Percentiles rank a stretch among this genome's conserved stretches.
These are phyloP conservation scores for Anolis sagrei DNA, from an alignment of 2,113 vertebrate genomes.

Conservation along the genomic window DNA sequence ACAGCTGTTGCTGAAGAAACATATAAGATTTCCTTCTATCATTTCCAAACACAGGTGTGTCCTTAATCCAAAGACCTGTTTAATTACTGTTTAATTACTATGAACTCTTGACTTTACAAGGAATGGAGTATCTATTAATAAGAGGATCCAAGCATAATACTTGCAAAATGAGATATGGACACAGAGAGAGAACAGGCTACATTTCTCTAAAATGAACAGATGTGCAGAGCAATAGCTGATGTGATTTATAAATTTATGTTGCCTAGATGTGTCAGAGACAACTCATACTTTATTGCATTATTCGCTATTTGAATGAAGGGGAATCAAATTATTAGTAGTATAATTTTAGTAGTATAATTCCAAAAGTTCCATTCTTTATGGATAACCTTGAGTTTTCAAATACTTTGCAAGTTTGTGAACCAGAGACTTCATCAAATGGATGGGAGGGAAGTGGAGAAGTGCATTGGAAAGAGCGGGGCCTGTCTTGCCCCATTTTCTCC, in stretches of 20 bases:
- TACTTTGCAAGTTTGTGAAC: background rate
- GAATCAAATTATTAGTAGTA: constrained; percentile 8
- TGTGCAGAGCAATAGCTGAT: background rate
- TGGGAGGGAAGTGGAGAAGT: too few relatives aligned
- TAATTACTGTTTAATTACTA: constrained; percentile 42
- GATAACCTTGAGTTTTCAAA: background rate
- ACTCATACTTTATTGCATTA: constrained; percentile 34
- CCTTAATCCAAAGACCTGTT: constrained; percentile 41
- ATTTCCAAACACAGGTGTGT: constrained; percentile 37
- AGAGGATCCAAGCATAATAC: constrained; percentile 20
- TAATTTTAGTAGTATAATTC: constrained; percentile 17
- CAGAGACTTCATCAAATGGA: background rate
- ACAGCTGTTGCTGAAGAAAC: background rate
- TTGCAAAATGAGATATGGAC: constrained; percentile 15
- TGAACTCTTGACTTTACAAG: constrained; percentile 40
- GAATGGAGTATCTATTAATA: constrained; percentile 42
- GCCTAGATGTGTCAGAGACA: constrained; percentile 36
- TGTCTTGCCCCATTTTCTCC: too few relatives aligned
- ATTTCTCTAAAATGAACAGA: background rate
- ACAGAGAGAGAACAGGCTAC: constrained; percentile 23
- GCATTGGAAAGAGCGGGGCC: too few relatives aligned
- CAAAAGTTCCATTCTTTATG: background rate
- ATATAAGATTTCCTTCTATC: constrained; percentile 12
- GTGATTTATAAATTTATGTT: constrained; percentile 19
- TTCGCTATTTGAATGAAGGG: constrained; percentile 23